phyloP scores from a whole-genome alignment of 2,888 invertebrate genomes.

The Seladonia tumulorum region DNA sequence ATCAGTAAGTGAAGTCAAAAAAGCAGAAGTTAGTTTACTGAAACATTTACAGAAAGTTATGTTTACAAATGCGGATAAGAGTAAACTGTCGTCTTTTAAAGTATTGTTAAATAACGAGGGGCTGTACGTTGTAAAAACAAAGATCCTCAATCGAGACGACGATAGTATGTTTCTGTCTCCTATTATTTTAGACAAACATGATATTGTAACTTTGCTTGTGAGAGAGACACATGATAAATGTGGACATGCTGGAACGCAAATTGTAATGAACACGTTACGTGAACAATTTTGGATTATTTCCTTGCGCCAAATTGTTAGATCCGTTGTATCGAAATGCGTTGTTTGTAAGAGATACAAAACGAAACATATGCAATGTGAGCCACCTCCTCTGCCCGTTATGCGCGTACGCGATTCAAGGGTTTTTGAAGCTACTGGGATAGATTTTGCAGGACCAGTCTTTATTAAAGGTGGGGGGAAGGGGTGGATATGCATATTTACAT shows the following conservation, averaged over 20 bases:
- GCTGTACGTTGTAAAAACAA: not conserved
- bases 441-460: too few relatives aligned
- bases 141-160: not conserved
- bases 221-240: conserved; percentile 59
- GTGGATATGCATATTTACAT: too few relatives aligned
- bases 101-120: too few relatives aligned
- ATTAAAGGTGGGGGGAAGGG: too few relatives aligned
- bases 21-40: not conserved
- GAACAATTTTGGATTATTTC: too few relatives aligned
- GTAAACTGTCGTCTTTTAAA: not conserved
- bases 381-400: conserved; percentile 9
- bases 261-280: conserved; percentile 2
- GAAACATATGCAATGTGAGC: conserved; percentile 10
- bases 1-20: not conserved
- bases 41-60: not conserved
- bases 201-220: conserved; percentile 62
- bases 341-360: not conserved
- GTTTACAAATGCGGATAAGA: not conserved
- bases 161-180: conserved; percentile 64
- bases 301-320: too few relatives aligned
- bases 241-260: conserved; percentile 53
- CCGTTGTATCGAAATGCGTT: not conserved
- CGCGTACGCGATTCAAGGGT: conserved; percentile 42
- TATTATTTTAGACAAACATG: conserved; percentile 70
- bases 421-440: too few relatives aligned